Evolutionary conservation across 2,113 vertebrate species (phyloP).

Genomic region (Sinocyclocheilus anophthalmus): DNA sequence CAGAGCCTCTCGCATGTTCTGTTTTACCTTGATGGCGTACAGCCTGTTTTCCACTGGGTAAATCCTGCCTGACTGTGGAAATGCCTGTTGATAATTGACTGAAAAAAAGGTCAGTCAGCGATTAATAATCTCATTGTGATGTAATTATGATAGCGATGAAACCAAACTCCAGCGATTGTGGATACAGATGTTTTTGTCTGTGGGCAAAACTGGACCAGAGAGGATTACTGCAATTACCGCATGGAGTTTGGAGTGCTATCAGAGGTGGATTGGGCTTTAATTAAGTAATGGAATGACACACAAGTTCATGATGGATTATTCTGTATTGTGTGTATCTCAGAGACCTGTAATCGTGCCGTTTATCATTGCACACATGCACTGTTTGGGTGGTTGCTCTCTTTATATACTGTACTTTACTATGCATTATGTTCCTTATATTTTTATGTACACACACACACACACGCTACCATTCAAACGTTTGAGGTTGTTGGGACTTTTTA

Average conservation of each 20-base stretch:
- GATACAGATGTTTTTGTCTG: slow-evolving; percentile 38
- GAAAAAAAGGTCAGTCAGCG: slow-evolving; percentile 62
- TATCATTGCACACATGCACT: background rate
- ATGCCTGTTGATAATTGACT: slow-evolving; percentile 63
- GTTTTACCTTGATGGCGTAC: background rate
- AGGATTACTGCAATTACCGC: slow-evolving; percentile 37
- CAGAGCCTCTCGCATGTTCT: background rate
- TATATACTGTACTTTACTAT: background rate
- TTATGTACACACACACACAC: background rate
- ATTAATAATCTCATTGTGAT: slow-evolving; percentile 61
- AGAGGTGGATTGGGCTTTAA: slow-evolving; percentile 42
- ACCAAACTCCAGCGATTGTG: slow-evolving; percentile 18
- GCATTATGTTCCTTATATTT: background rate
- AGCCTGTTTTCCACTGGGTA: slow-evolving; percentile 17
- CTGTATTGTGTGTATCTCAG: slow-evolving; percentile 28
- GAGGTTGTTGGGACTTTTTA: background rate
- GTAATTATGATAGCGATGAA: slow-evolving; percentile 55
- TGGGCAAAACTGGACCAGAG: slow-evolving; percentile 28
- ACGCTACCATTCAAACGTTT: background rate
- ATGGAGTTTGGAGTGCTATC: slow-evolving; percentile 35
- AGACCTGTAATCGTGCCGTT: slow-evolving; percentile 9
- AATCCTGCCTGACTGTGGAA: slow-evolving; percentile 39
- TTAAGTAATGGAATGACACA: slow-evolving; percentile 50
- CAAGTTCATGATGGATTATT: slow-evolving; percentile 30
- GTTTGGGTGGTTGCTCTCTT: background rate